A percentile compares a stretch with the other conserved stretches of the same genome.
These are phyloP conservation scores for Calephelis perditalis DNA, from an alignment of 2,888 invertebrate species.

Conservation along the genomic window DNA sequence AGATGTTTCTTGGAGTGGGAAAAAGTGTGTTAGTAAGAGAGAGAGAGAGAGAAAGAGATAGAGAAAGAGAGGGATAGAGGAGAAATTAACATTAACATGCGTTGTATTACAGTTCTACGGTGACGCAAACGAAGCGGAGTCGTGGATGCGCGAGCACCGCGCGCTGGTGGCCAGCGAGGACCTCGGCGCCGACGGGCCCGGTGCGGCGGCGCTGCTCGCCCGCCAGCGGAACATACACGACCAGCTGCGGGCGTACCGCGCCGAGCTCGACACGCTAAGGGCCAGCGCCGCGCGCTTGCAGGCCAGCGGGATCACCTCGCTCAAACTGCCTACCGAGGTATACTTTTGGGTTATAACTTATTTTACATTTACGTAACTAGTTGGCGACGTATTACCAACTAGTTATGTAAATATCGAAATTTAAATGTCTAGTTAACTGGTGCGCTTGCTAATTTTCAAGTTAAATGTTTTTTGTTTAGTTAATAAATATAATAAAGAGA, in stretches of 20 bases:
- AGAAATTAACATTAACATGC: not conserved
- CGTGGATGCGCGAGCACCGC: constrained; percentile 97
- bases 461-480: too few species aligned
- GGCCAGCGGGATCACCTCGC: constrained; percentile 68
- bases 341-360: too few species aligned
- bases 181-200: constrained; percentile 94
- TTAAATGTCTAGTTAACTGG: too few species aligned
- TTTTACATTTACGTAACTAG: too few species aligned
- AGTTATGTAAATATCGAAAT: too few species aligned
- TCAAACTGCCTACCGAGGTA: constrained; percentile 76
- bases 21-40: too few species aligned
- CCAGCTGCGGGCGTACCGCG: constrained; percentile 91
- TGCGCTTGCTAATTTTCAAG: too few species aligned
- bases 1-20: too few species aligned
- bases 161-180: constrained; percentile 93
- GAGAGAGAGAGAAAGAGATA: too few species aligned
- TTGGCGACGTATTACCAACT: too few species aligned
- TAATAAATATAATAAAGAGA: too few species aligned
- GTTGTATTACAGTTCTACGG: constrained; percentile 86
- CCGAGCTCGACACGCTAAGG: constrained; percentile 89
- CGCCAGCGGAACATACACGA: constrained; percentile 92
- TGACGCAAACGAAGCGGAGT: constrained; percentile 98
- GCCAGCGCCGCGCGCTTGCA: constrained; percentile 87
- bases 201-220: constrained; percentile 91
- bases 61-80: too few species aligned